These are phyloP conservation scores for Anguilla anguilla DNA, from an alignment of 2,797 vertebrate genomes.

Conservation along the genomic window DNA sequence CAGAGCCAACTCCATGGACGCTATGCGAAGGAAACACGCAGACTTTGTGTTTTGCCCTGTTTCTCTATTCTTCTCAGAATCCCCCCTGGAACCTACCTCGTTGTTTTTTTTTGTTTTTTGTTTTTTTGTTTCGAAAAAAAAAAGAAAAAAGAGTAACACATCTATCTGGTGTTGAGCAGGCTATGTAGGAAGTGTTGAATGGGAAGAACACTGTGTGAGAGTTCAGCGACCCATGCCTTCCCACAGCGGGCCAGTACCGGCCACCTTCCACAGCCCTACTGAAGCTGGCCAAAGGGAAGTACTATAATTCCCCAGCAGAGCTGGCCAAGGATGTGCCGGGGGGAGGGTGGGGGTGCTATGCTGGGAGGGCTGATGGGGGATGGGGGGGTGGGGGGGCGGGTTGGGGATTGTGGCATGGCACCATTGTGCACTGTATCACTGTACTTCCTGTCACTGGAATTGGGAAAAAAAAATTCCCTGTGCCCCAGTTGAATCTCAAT, in stretches of 20 bases:
- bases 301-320: conserved; percentile 61
- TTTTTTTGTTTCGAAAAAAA: conserved; percentile 21
- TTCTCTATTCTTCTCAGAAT: conserved; percentile 52
- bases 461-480: conserved; percentile 15
- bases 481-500: conserved; percentile 5
- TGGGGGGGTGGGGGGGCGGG: background rate
- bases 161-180: conserved; percentile 43
- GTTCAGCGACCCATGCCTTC: conserved; percentile 68
- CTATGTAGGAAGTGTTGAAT: conserved; percentile 63
- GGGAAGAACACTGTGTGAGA: conserved; percentile 74
- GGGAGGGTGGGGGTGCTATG: conserved; percentile 45
- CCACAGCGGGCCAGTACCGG: conserved; percentile 68
- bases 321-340: conserved; percentile 71
- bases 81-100: conserved; percentile 48
- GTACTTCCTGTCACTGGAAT: conserved; percentile 46
- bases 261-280: conserved; percentile 60
- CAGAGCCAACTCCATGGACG: conserved; percentile 35
- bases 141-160: conserved; percentile 38
- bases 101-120: conserved; percentile 40
- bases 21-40: conserved; percentile 45
- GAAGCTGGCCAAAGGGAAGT: conserved; percentile 74
- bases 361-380: conserved; percentile 20
- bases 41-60: conserved; percentile 35
- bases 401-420: conserved; percentile 16
- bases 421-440: conserved; percentile 35